Conservation (phyloP, 2,797 vertebrate genomes). For the Garrulus glandarius region DNA sequence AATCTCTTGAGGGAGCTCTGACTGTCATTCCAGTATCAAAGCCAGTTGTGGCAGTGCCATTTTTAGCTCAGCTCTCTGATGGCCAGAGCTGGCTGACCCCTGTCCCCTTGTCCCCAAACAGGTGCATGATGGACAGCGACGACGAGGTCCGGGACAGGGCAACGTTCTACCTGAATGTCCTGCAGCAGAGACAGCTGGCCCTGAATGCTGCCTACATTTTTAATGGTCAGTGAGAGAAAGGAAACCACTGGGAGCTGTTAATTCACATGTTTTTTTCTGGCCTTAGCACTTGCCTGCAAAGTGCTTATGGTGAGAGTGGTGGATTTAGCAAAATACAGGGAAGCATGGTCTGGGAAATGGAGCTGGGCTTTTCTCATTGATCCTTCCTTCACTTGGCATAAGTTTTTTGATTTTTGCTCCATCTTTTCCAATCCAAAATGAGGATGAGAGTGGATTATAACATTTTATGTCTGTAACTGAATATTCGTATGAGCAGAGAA, state of each 20-base stretch:
- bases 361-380: neutral
- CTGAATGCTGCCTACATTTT: conserved; percentile 96
- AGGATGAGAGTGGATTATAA: neutral
- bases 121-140: conserved; percentile 99
- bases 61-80: neutral
- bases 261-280: neutral
- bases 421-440: neutral
- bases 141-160: conserved; percentile 96
- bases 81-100: neutral
- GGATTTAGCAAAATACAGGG: neutral
- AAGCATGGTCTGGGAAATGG: neutral
- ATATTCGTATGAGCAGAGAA: rapidly evolving
- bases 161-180: conserved; percentile 94
- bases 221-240: conserved; percentile 79
- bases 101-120: conserved; percentile 34
- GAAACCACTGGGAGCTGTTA: neutral
- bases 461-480: neutral
- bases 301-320: neutral
- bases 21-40: rapidly evolving
- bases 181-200: conserved; percentile 93
- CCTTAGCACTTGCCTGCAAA: too few species aligned
- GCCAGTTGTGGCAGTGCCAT: rapidly evolving
- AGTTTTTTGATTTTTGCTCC: neutral
- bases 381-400: neutral
- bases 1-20: neutral